Base-by-base conservation (phyloP, 2,113 vertebrate species). In the Ovis canadensis region DNA sequence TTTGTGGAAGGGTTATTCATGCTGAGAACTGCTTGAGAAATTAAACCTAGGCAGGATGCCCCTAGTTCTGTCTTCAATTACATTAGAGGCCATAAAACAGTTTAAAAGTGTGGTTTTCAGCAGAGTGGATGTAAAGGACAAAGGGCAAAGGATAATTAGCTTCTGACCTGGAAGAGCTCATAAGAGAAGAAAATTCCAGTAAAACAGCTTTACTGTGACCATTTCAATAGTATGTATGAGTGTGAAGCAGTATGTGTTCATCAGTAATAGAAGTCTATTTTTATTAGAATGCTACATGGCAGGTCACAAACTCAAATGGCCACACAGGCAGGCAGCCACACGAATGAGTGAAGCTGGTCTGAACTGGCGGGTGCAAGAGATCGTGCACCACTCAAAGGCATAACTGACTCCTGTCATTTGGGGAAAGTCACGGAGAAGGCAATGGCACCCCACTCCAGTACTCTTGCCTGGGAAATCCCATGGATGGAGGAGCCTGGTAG, bases 91-190 rank as follows among this genome's bases (percentile, higher is more conserved):
- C 77, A 94, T 97, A 81, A 97, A 98, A 84, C 74, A 90, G 87
- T 19, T 97, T 90, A 60, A 71, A 25, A 95, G 87, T 97, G 74
- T 95, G 82, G 91, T 96, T 96, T 96, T 90, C 91, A 97, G 83
- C 94, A 94, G 40, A 94, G 74, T 87, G 62, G 93, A 90, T 84
- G 27, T 78, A 96, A 97, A 95, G 95, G 96, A 97, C 97, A 96
- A 96, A 97, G 62, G 48, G 87, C 57, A 96, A 96, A 96, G 84
- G 64, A 59, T 97, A 98, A 98, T 98, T 98, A 96, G 95, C 81
- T 97, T 60, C 88, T 95, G 90, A 96, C 74, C 94, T 96, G 45
- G 84, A 95, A 90, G 80, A 96, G 81, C 97, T 97, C 81, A 36
- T 90, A 96, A 96, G 90, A 95, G 94, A 97, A 96, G 90, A 36